These are phyloP conservation scores for Pantelozetes paolii DNA, from an alignment of 2,888 invertebrate genomes.

Conservation along the genomic window DNA sequence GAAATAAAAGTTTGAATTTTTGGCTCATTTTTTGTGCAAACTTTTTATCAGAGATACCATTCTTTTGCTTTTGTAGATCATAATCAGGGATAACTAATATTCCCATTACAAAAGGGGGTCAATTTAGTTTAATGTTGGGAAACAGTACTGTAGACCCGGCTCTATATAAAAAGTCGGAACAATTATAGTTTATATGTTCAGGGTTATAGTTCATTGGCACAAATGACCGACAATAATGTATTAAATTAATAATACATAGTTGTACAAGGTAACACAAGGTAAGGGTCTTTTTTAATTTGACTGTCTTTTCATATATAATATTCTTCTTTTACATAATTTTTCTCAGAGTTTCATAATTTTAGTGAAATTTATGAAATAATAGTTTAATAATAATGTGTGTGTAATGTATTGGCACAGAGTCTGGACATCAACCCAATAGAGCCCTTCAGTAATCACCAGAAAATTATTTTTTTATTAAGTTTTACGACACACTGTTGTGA, in stretches of 20 bases:
- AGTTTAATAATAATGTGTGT: constrained; percentile 10
- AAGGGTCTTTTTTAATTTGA: neutral
- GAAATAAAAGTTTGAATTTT: no score
- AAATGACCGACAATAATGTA: constrained; percentile 14
- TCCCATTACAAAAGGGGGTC: no score
- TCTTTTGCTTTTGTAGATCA: no score
- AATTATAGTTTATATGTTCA: no score
- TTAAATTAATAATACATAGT: neutral
- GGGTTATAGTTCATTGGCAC: constrained; percentile 11
- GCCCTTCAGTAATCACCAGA: neutral
- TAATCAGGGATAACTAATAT: no score
- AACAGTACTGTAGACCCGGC: no score
- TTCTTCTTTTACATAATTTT: neutral
- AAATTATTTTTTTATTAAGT: neutral
- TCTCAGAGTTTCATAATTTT: neutral
- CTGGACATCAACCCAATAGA: neutral
- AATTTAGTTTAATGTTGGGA: no score
- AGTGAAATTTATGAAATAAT: neutral
- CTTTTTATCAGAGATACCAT: no score
- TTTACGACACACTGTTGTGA: constrained; percentile 18
- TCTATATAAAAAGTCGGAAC: no score
- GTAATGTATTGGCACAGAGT: constrained; percentile 20
- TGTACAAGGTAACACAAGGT: no score
- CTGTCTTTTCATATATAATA: neutral
- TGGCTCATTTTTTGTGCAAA: no score